These are phyloP conservation scores for Varecia variegata DNA, from an alignment of 2,797 vertebrate species.

Conservation along the genomic window DNA sequence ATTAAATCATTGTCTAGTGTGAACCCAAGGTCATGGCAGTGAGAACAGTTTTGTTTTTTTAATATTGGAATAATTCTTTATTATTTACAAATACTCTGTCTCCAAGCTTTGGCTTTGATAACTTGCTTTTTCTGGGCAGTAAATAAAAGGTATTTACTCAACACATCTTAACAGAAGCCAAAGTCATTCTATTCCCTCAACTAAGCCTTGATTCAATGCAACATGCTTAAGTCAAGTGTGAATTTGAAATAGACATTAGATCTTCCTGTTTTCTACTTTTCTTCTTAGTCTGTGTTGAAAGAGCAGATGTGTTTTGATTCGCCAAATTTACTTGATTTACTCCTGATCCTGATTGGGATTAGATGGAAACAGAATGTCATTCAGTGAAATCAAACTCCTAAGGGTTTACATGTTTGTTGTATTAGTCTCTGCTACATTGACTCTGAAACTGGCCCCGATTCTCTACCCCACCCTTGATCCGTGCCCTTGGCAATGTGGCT, in stretches of 20 bases:
- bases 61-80: background rate
- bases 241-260: conserved; percentile 28
- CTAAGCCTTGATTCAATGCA: background rate
- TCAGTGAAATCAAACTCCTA: background rate
- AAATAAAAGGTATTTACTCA: conserved; percentile 6
- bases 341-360: background rate
- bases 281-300: background rate
- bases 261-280: background rate
- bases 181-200: background rate
- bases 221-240: background rate
- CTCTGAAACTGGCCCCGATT: background rate
- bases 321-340: background rate
- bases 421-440: background rate
- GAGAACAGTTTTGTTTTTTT: background rate
- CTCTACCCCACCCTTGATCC: background rate
- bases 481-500: background rate
- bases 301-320: background rate
- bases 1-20: background rate
- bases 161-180: background rate
- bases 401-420: background rate
- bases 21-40: background rate
- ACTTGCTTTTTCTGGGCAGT: background rate
- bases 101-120: background rate
- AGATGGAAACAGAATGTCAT: conserved; percentile 22
- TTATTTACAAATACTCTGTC: background rate